phyloP scores from a whole-genome alignment of 2,888 invertebrate species.

The Apamea monoglypha region DNA sequence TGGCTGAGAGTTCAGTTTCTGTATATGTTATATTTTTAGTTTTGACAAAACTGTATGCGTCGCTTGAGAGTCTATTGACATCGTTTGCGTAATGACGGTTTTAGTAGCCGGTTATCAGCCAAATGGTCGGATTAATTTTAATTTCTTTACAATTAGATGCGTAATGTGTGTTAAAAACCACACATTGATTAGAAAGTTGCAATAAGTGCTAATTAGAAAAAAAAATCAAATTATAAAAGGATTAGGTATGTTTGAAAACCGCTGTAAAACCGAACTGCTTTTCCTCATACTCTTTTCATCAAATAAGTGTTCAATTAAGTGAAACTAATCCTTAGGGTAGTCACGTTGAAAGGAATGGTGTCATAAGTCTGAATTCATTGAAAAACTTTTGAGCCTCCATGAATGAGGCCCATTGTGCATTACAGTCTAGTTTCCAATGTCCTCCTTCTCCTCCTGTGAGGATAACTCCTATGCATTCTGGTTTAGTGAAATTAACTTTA shows the following conservation, averaged over 20 bases:
- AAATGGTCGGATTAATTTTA: conserved; percentile 27
- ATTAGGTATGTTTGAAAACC: neutral
- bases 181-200: conserved; percentile 16
- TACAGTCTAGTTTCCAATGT: conserved; percentile 11
- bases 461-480: conserved; percentile 3
- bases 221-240: neutral
- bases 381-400: conserved; percentile 27
- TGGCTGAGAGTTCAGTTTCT: conserved; percentile 13
- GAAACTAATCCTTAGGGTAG: neutral
- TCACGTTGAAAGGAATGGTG: neutral
- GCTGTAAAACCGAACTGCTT: neutral
- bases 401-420: conserved; percentile 11
- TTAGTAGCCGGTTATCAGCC: conserved; percentile 34
- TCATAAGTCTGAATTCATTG: conserved; percentile 1
- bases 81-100: conserved; percentile 30
- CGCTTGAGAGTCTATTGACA: conserved; percentile 30
- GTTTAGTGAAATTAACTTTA: neutral
- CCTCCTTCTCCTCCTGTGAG: neutral
- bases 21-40: conserved; percentile 37
- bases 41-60: conserved; percentile 9
- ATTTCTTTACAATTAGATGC: neutral
- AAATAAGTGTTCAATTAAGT: neutral
- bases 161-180: neutral
- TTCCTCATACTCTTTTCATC: neutral
- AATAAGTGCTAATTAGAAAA: no score